These are phyloP conservation scores for Telmatochromis sp. DNA, from an alignment of 2,113 vertebrate genomes.

Conservation along the genomic window DNA sequence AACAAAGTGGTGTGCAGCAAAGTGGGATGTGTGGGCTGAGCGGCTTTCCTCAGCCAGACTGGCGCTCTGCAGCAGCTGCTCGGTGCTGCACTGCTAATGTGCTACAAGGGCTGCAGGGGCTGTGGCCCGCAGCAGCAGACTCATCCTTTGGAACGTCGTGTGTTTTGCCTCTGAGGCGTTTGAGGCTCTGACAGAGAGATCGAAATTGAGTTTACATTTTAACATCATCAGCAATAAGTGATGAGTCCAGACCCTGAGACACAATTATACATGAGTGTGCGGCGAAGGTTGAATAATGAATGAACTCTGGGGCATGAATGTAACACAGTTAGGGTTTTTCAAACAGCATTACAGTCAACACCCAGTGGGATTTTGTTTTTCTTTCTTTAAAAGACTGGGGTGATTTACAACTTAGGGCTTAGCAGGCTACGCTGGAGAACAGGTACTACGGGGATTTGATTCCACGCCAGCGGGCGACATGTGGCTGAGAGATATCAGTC, in stretches of 20 bases:
- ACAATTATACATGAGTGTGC: not conserved
- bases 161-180: not conserved
- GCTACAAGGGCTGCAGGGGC: not conserved
- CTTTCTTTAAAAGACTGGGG: not conserved
- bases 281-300: constrained; percentile 3
- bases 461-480: not conserved
- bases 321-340: not conserved
- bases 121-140: not conserved
- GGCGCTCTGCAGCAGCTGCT: not conserved
- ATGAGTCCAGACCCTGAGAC: not conserved
- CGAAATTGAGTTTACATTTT: not conserved
- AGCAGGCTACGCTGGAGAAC: not conserved
- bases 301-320: not conserved
- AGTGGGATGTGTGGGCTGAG: not conserved
- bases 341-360: not conserved
- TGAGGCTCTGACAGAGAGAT: not conserved
- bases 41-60: not conserved
- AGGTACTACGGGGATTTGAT: not conserved
- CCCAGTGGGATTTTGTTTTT: not conserved
- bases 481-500: not conserved
- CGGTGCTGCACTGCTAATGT: not conserved
- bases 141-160: not conserved
- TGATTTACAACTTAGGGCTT: not conserved
- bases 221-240: constrained; percentile 10
- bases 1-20: not conserved